phyloP scores from a whole-genome alignment of 2,113 vertebrate genomes.

The Alectura lathami region DNA sequence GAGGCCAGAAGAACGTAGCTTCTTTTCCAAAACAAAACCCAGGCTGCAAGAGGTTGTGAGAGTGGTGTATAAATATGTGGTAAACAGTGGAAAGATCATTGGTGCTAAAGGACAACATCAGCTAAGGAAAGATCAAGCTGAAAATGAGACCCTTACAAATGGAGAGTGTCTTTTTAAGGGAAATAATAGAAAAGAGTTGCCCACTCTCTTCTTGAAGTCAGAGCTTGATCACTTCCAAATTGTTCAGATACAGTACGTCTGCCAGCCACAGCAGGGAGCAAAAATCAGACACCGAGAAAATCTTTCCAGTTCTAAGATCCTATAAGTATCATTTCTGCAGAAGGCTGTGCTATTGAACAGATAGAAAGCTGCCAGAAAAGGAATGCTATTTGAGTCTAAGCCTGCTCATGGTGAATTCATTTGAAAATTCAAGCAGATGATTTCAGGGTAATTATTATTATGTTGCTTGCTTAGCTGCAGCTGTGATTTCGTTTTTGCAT shows the following conservation, averaged over 20 bases:
- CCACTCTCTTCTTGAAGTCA: not conserved
- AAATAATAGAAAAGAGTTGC: not conserved
- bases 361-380: conserved; percentile 26
- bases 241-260: not conserved
- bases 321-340: not conserved
- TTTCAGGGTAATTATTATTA: conserved; percentile 52
- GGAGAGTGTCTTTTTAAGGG: not conserved
- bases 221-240: not conserved
- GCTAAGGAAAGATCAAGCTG: not conserved
- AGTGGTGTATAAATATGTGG: not conserved
- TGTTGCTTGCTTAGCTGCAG: conserved; percentile 38
- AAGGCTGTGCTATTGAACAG: not conserved
- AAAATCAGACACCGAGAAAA: conserved; percentile 2
- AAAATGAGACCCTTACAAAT: not conserved
- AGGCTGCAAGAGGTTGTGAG: not conserved
- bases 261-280: not conserved
- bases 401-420: conserved; percentile 3
- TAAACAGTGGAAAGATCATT: not conserved
- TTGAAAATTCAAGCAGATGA: conserved; percentile 49
- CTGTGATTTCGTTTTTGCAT: conserved; percentile 41
- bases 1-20: not conserved
- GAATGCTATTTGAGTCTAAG: not conserved
- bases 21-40: not conserved
- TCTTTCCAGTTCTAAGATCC: not conserved
- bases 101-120: not conserved